Percentiles rank a stretch among this genome's conserved stretches.
Evolutionary conservation across 2,797 vertebrate genomes (phyloP).

Genomic region (Margarornis squamiger): DNA sequence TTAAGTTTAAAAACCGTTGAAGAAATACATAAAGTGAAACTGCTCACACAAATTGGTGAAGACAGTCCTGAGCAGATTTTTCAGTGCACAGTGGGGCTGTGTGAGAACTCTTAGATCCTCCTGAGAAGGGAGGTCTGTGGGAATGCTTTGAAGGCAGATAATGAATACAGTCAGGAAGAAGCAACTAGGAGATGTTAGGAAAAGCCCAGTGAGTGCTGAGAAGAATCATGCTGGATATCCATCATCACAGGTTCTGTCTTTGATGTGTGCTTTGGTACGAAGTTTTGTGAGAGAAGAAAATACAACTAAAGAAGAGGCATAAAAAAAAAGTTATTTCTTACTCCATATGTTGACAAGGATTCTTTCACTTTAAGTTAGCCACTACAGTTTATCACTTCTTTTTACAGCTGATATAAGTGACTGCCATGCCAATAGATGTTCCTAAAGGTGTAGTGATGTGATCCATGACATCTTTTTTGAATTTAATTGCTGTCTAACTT

Average conservation of each 20-base stretch:
- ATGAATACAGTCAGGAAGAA: conserved; percentile 3
- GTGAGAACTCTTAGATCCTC: background rate
- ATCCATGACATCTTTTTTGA: background rate
- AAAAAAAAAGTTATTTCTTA: background rate
- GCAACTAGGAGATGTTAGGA: background rate
- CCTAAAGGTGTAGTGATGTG: background rate
- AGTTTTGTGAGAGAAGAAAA: background rate
- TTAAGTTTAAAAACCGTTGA: background rate
- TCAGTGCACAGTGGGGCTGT: background rate
- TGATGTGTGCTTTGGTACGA: background rate
- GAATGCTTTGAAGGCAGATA: conserved; percentile 18
- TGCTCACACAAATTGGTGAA: background rate
- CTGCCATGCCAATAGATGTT: background rate
- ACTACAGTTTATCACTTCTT: background rate
- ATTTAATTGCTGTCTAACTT: background rate
- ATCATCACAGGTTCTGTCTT: background rate
- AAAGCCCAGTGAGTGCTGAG: background rate
- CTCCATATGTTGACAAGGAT: background rate
- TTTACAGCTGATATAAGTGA: background rate
- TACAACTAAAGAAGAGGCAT: background rate
- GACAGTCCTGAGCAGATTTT: background rate
- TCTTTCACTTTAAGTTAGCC: background rate
- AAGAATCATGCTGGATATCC: background rate
- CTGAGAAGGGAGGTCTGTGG: background rate
- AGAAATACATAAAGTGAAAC: background rate